Evolutionary conservation across 2,888 invertebrate species (phyloP).

Genomic region (Folsomia manolachei): DNA sequence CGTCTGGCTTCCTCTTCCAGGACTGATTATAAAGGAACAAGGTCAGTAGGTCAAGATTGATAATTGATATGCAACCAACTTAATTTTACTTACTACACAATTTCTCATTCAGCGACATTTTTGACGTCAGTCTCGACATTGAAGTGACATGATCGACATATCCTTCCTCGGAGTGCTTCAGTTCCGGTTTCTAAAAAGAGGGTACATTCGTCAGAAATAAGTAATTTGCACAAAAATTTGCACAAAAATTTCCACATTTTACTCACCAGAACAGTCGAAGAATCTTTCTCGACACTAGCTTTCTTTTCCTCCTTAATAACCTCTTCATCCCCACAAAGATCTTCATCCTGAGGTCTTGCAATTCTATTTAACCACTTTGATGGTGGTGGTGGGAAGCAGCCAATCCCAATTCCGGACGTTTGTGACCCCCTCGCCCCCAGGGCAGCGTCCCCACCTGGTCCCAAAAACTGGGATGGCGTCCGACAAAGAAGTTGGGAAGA

Average conservation of each 20-base stretch:
- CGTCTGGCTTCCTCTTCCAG: conserved; percentile 31
- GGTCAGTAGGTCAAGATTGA: not conserved
- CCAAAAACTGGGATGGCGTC: too few relatives aligned
- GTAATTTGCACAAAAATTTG: not conserved
- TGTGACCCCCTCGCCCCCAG: too few relatives aligned
- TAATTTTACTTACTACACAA: not conserved
- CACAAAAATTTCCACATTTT: not conserved
- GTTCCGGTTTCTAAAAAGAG: not conserved
- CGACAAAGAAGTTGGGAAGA: too few relatives aligned
- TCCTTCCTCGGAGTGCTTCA: not conserved
- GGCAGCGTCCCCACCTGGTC: too few relatives aligned
- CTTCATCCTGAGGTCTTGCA: conserved; percentile 2
- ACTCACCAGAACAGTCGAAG: not conserved
- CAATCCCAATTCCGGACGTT: too few relatives aligned
- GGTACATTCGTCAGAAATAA: too few relatives aligned
- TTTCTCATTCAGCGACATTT: not conserved
- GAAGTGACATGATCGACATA: not conserved
- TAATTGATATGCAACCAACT: too few relatives aligned
- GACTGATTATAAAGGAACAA: conserved; percentile 10
- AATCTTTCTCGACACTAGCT: not conserved
- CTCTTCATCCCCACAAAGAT: conserved; percentile 7
- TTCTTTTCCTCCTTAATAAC: not conserved
- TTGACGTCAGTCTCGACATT: not conserved
- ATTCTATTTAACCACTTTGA: too few relatives aligned
- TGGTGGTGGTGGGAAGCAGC: conserved; percentile 10